Percentiles rank a stretch among this genome's conserved stretches.
phyloP scores from a whole-genome alignment of 2,797 vertebrate species.

The Cercopithecus hamlyni region DNA sequence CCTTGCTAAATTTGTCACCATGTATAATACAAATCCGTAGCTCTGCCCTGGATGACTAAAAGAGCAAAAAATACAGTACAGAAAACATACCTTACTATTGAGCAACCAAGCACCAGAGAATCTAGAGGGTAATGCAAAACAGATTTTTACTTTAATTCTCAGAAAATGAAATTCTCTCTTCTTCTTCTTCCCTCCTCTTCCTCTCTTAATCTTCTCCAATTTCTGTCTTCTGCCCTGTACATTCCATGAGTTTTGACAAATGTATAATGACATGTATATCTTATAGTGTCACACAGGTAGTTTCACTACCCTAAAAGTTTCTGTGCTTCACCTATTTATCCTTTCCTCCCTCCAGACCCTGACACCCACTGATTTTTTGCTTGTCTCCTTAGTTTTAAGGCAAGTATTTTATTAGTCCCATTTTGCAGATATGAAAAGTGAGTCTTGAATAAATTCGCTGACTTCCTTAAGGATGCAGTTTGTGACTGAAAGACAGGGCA shows the following conservation, averaged over 20 bases:
- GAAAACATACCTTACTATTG: background rate
- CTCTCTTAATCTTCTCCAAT: background rate
- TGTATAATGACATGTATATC: too few species aligned
- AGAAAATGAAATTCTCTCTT: background rate
- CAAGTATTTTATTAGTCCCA: background rate
- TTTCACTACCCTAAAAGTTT: background rate
- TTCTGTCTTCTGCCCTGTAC: background rate
- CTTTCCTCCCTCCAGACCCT: background rate
- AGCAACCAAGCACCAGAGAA: background rate
- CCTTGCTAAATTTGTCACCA: too few species aligned
- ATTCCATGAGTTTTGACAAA: background rate
- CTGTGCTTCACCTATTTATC: background rate
- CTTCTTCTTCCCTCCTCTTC: background rate
- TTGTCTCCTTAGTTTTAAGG: background rate
- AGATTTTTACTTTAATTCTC: background rate
- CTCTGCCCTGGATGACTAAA: background rate
- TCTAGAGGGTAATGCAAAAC: background rate
- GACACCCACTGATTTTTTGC: background rate
- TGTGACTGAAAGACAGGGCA: background rate
- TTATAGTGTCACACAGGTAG: too few species aligned
- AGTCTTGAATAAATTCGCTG: background rate
- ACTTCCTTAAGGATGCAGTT: background rate
- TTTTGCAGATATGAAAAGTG: background rate
- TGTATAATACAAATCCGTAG: background rate
- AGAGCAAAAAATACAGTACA: background rate